Conservation (phyloP, 2,113 vertebrate genomes). For the Noctilio leporinus region DNA sequence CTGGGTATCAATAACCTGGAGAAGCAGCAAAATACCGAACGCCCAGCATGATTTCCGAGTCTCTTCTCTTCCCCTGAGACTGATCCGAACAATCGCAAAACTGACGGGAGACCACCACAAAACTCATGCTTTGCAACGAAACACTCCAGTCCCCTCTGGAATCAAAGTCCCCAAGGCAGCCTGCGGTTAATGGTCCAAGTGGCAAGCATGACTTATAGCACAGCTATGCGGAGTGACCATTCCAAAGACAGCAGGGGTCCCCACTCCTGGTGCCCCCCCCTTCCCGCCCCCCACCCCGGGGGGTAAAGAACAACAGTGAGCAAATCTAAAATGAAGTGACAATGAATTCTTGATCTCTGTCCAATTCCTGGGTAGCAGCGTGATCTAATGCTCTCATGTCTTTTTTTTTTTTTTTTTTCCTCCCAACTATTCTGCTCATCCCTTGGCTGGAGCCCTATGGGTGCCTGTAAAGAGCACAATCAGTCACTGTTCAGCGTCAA, state of each 20-base stretch:
- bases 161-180: neutral
- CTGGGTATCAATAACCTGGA: slow-evolving; percentile 34
- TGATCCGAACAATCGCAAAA: neutral
- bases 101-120: neutral
- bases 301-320: neutral
- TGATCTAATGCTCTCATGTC: neutral
- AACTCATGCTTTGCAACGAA: neutral
- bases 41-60: neutral
- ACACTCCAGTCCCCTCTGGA: neutral
- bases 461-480: neutral
- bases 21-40: slow-evolving; percentile 31
- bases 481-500: slow-evolving; percentile 38
- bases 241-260: neutral
- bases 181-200: neutral
- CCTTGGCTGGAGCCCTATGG: neutral
- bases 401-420: neutral
- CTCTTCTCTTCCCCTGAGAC: neutral
- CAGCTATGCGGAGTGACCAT: neutral
- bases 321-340: slow-evolving; percentile 1
- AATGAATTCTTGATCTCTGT: neutral
- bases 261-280: too few relatives aligned
- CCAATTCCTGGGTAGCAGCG: neutral
- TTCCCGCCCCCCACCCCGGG: rapidly evolving
- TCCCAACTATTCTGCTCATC: neutral
- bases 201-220: neutral